Evolutionary conservation across 2,113 vertebrate genomes (phyloP).

Genomic region (Thamnaconus septentrionalis): DNA sequence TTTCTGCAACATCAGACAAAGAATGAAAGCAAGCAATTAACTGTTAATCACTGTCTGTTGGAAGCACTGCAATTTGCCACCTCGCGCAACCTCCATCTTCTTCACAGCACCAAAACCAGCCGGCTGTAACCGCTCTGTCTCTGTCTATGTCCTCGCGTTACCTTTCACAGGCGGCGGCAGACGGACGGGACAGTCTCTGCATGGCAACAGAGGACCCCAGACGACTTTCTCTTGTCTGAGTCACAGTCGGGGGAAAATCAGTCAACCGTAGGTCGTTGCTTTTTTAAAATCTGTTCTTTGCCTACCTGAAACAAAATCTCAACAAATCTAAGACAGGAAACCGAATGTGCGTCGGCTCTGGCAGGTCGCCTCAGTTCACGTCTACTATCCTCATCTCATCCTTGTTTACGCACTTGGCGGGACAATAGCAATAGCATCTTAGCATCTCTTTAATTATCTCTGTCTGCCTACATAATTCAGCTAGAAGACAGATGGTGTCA

Average conservation of each 20-base stretch:
- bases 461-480: slow-evolving; percentile 34
- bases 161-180: slow-evolving; percentile 13
- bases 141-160: slow-evolving; percentile 34
- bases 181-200: slow-evolving; percentile 21
- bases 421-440: background rate
- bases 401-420: no score
- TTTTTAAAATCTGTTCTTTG: no score
- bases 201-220: slow-evolving; percentile 21
- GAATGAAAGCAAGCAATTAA: slow-evolving; percentile 3
- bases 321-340: no score
- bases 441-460: slow-evolving; percentile 35
- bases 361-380: no score
- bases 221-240: background rate
- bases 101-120: background rate
- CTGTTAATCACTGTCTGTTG: background rate
- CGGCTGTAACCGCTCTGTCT: background rate
- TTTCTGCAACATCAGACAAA: no score
- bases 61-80: background rate
- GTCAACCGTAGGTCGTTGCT: background rate
- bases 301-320: no score
- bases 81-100: background rate
- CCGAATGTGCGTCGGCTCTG: no score
- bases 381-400: no score
- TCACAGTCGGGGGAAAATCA: no score
- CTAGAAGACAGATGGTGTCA: slow-evolving; percentile 58